Percentiles rank a stretch among this genome's conserved stretches.
These are phyloP conservation scores for Agriopis aurantiaria DNA, from an alignment of 2,888 invertebrate genomes.

Conservation along the genomic window DNA sequence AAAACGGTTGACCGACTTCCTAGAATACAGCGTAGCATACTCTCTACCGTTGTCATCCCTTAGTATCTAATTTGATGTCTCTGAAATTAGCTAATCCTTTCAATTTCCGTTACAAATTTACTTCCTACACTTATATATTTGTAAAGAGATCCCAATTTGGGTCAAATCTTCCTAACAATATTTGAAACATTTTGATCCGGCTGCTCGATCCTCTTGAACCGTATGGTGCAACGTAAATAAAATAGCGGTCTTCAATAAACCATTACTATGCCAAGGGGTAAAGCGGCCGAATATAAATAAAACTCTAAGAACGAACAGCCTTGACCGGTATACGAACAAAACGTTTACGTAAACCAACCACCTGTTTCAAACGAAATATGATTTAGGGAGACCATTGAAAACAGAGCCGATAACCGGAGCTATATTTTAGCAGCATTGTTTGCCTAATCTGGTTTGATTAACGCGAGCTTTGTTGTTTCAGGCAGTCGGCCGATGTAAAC, in stretches of 20 bases:
- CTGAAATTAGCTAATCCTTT: constrained; percentile 11
- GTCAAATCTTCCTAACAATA: background rate
- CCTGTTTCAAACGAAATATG: constrained; percentile 62
- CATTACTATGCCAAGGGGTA: constrained; percentile 29
- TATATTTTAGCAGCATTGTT: constrained; percentile 61
- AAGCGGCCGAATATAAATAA: constrained; percentile 32
- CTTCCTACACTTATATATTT: constrained; percentile 8
- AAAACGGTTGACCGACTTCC: constrained; percentile 24
- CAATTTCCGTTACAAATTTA: constrained; percentile 16
- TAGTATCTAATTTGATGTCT: constrained; percentile 13
- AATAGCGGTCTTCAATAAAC: constrained; percentile 17
- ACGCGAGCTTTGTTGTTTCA: constrained; percentile 75
- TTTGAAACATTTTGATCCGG: constrained; percentile 4
- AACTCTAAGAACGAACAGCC: constrained; percentile 54
- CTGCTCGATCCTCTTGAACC: constrained; percentile 5
- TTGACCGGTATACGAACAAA: constrained; percentile 58
- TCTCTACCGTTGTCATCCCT: constrained; percentile 15
- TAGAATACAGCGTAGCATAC: constrained; percentile 11
- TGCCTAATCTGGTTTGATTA: constrained; percentile 66
- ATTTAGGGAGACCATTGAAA: constrained; percentile 52
- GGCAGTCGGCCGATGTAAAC: constrained; percentile 82
- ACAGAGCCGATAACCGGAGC: constrained; percentile 47
- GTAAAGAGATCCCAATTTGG: constrained; percentile 8
- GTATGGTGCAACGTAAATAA: constrained; percentile 24
- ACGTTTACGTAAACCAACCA: constrained; percentile 56